Evolutionary conservation across 2,888 invertebrate species (phyloP).

Genomic region (Fragum sueziense): DNA sequence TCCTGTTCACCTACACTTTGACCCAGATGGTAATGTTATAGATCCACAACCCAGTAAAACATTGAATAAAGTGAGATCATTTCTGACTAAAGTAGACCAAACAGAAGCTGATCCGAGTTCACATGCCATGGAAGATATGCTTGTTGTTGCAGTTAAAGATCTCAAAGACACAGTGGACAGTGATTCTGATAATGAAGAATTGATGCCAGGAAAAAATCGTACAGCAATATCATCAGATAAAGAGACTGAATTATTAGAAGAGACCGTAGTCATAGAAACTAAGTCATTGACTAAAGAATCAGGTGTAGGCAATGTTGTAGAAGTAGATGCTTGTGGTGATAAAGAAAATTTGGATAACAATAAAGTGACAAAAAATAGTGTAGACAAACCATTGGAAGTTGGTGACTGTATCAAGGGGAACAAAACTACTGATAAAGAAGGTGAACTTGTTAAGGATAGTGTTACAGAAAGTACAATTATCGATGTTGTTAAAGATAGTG

Average conservation of each 20-base stretch:
- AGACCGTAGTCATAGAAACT: not conserved
- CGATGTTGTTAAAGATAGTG: too few relatives aligned
- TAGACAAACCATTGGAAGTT: not conserved
- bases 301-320: too few relatives aligned
- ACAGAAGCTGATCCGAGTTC: not conserved
- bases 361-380: not conserved
- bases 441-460: not conserved
- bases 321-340: not conserved
- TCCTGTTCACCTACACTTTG: slow-evolving; percentile 70
- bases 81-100: slow-evolving; percentile 57
- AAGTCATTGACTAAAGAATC: not conserved
- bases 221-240: not conserved
- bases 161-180: not conserved
- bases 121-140: slow-evolving; percentile 15
- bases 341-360: not conserved
- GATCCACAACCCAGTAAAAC: slow-evolving; percentile 58
- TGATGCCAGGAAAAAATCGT: not conserved
- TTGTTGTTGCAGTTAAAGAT: slow-evolving; percentile 11
- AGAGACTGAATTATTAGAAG: not conserved
- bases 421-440: not conserved
- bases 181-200: slow-evolving; percentile 1
- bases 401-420: not conserved
- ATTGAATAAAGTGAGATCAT: slow-evolving; percentile 67
- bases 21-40: slow-evolving; percentile 70
- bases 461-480: too few relatives aligned